Evolutionary conservation across 2,888 invertebrate species (phyloP).

Genomic region (Palloptera scutellata): DNA sequence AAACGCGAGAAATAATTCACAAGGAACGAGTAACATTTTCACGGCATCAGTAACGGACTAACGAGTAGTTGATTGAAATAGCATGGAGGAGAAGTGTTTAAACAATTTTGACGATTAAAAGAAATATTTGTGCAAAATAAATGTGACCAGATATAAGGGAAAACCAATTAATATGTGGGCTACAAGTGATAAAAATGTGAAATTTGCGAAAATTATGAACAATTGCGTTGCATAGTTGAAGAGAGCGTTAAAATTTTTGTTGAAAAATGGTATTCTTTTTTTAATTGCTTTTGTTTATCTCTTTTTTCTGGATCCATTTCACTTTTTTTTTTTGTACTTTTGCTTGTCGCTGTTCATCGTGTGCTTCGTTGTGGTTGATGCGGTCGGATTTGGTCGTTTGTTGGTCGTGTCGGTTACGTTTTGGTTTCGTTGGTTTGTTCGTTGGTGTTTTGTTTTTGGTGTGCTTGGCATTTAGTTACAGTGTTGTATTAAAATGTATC

Average conservation of each 20-base stretch:
- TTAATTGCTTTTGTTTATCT: conserved; percentile 60
- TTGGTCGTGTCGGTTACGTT: conserved; percentile 38
- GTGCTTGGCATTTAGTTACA: conserved; percentile 26
- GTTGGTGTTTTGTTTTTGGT: conserved; percentile 34
- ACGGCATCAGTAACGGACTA: conserved; percentile 35
- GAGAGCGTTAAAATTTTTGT: neutral
- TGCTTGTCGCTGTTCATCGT: conserved; percentile 13
- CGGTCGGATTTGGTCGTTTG: conserved; percentile 35
- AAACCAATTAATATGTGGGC: neutral
- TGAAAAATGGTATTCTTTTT: conserved; percentile 43
- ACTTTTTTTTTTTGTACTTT: conserved; percentile 53
- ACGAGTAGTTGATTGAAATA: conserved; percentile 28
- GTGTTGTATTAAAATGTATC: conserved; percentile 20
- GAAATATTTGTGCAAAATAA: conserved; percentile 12
- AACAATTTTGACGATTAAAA: conserved; percentile 29
- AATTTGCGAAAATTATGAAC: neutral
- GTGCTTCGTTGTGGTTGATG: conserved; percentile 30
- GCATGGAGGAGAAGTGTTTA: conserved; percentile 25
- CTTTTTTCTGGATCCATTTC: conserved; percentile 52
- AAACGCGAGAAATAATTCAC: conserved; percentile 27
- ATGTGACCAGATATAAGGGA: conserved; percentile 6
- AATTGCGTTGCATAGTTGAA: neutral
- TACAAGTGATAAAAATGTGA: conserved; percentile 6
- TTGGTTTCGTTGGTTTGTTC: conserved; percentile 38
- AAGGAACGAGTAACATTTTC: conserved; percentile 32